Evolutionary conservation across 2,113 vertebrate species (phyloP).

Genomic region (Rhombomys opimus): DNA sequence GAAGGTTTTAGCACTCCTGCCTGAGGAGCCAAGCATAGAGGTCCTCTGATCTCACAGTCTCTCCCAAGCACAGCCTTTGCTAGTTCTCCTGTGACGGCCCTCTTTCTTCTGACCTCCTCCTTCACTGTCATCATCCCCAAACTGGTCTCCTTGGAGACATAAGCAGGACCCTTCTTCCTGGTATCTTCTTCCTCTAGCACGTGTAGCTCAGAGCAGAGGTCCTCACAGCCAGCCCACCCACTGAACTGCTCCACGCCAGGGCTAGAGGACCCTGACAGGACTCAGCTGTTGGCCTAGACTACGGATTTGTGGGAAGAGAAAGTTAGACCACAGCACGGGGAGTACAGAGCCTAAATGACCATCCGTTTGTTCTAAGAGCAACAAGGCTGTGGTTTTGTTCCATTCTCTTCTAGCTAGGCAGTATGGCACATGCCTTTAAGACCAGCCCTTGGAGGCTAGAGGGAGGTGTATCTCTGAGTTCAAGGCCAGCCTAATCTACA

Average conservation of each 20-base stretch:
- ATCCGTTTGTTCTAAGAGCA: not conserved
- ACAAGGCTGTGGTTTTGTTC: not conserved
- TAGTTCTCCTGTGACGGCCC: not conserved
- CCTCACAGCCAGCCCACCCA: not conserved
- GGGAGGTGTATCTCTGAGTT: not conserved
- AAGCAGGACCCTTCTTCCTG: not conserved
- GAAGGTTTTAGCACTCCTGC: not conserved
- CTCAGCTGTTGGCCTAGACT: not conserved
- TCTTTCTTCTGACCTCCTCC: not conserved
- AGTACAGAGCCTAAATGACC: not conserved
- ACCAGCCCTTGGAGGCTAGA: not conserved
- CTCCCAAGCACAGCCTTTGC: not conserved
- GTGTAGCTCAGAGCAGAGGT: not conserved
- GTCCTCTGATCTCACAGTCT: not conserved
- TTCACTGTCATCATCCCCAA: not conserved
- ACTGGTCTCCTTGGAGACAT: not conserved
- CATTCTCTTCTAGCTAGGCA: not conserved
- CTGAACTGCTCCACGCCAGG: not conserved
- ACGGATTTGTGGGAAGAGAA: not conserved
- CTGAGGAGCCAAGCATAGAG: not conserved
- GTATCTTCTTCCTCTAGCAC: not conserved
- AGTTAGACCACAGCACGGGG: not conserved
- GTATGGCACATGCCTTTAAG: not conserved
- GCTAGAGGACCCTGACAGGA: not conserved
- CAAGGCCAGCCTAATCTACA: not conserved